phyloP scores from a whole-genome alignment of 1,140 invertebrate genomes.

The Macrotrachela quadricornifera region DNA sequence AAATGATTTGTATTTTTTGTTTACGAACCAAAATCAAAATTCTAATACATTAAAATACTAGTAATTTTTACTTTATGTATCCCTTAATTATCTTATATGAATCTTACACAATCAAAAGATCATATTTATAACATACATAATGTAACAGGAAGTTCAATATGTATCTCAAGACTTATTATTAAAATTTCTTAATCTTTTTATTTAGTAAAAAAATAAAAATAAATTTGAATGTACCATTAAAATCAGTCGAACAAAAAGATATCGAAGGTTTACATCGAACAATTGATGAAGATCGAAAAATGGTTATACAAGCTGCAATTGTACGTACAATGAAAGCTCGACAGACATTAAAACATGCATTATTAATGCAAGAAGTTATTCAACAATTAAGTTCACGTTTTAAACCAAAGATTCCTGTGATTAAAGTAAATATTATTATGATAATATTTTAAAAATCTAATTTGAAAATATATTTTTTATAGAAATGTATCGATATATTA shows the following conservation, averaged over 20 bases:
- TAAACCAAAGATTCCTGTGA: constrained; percentile 86
- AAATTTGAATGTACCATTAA: constrained; percentile 93
- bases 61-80: too few species aligned
- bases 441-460: background rate
- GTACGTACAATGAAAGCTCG: constrained; percentile 99
- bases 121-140: too few species aligned
- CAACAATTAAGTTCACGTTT: constrained; percentile 80
- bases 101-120: too few species aligned
- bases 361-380: constrained; percentile 79
- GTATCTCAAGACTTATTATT: too few species aligned
- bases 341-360: constrained; percentile 80
- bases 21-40: too few species aligned
- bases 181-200: too few species aligned
- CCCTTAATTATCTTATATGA: too few species aligned
- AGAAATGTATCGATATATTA: constrained; percentile 98
- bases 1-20: too few species aligned
- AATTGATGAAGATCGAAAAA: constrained; percentile 91
- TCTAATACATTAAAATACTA: too few species aligned
- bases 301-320: constrained; percentile 91
- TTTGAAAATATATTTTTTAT: constrained; percentile 25
- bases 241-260: constrained; percentile 83
- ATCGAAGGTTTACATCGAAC: constrained; percentile 91
- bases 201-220: constrained; percentile 82
- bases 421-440: constrained; percentile 47
- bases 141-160: too few species aligned